Percentiles rank a stretch among this genome's conserved stretches.
Conservation (phyloP, 2,797 vertebrate genomes). For the Aselliscus stoliczkanus region DNA sequence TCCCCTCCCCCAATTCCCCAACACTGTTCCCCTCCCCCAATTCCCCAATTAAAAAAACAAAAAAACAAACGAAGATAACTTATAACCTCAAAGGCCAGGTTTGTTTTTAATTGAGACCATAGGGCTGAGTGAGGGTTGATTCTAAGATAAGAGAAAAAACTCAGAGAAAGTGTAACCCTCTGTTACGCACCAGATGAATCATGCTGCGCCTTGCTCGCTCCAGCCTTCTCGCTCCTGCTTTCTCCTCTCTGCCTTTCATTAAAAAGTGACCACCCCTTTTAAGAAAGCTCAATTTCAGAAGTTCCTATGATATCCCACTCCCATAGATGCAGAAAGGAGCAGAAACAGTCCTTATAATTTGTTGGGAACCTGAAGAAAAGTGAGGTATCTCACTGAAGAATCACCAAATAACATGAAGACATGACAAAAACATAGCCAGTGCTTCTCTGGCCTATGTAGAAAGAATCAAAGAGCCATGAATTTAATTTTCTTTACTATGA, state of each 20-base stretch:
- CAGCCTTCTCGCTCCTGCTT: no score
- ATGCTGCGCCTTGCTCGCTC: background rate
- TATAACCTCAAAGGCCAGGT: background rate
- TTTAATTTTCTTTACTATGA: constrained; percentile 66
- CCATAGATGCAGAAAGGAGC: background rate
- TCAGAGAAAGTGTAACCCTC: background rate
- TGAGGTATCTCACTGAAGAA: constrained; percentile 9
- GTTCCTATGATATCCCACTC: background rate
- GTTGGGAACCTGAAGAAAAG: background rate
- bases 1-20: no score
- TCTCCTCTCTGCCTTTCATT: background rate
- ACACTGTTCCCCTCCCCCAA: no score
- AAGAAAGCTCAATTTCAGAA: background rate
- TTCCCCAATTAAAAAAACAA: no score
- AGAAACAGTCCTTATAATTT: background rate
- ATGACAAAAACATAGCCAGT: constrained; percentile 36
- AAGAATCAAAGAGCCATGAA: constrained; percentile 53
- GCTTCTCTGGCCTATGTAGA: constrained; percentile 29
- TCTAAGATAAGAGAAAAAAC: background rate
- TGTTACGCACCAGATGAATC: background rate
- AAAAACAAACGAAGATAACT: background rate
- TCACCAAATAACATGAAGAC: constrained; percentile 6
- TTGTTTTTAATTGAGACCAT: background rate
- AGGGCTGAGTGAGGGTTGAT: background rate
- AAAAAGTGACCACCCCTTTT: constrained; percentile 10